Evolutionary conservation across 2,888 invertebrate genomes (phyloP).

Genomic region (Schizaphis graminum): DNA sequence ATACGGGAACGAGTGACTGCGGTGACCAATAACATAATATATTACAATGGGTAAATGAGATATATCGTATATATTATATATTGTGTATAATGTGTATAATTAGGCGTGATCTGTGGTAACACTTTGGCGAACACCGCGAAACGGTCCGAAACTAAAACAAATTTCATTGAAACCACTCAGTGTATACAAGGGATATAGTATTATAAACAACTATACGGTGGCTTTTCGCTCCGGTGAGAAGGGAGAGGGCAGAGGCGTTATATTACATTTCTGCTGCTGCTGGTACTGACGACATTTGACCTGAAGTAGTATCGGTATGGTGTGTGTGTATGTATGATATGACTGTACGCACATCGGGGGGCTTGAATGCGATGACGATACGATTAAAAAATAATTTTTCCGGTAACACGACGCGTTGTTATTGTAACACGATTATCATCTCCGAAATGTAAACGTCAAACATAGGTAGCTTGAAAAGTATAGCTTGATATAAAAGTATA

Average conservation of each 20-base stretch:
- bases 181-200: neutral
- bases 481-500: neutral
- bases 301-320: neutral
- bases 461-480: neutral
- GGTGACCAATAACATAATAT: neutral
- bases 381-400: neutral
- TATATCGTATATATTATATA: no score
- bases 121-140: neutral
- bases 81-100: neutral
- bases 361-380: neutral
- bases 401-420: neutral
- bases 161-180: neutral
- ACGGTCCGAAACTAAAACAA: neutral
- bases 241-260: neutral
- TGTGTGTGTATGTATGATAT: neutral
- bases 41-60: neutral
- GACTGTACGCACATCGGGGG: neutral
- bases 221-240: neutral
- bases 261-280: neutral
- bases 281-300: neutral
- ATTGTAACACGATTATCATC: neutral
- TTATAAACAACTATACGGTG: neutral
- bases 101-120: neutral
- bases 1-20: neutral
- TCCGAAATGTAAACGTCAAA: slow-evolving; percentile 3